Percentiles rank a stretch among this genome's conserved stretches.
phyloP scores from a whole-genome alignment of 2,888 invertebrate genomes.

The Sthenelais limicola region DNA sequence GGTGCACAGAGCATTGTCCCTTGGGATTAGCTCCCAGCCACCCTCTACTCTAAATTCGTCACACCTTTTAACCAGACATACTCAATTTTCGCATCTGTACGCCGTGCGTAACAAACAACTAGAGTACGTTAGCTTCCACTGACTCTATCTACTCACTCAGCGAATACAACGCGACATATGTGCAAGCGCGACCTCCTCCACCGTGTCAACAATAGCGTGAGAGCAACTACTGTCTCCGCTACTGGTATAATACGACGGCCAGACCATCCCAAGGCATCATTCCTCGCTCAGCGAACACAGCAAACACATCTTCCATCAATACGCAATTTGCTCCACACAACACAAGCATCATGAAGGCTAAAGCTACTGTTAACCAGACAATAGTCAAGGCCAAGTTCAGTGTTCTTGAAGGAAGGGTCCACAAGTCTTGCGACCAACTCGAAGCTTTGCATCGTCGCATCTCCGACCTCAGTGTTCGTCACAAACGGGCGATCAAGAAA shows the following conservation, averaged over 20 bases:
- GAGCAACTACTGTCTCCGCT: too few species aligned
- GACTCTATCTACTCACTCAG: too few species aligned
- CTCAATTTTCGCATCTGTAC: too few species aligned
- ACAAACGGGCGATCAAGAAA: not conserved
- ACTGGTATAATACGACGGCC: too few species aligned
- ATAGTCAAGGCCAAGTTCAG: constrained; percentile 6
- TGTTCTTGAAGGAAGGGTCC: constrained; percentile 18
- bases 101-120: too few species aligned
- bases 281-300: not conserved
- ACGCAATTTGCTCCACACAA: too few species aligned
- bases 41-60: too few species aligned
- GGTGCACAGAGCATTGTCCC: too few species aligned
- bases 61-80: too few species aligned
- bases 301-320: not conserved
- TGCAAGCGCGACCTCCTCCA: not conserved
- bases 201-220: too few species aligned
- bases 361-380: not conserved
- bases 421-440: constrained; percentile 35
- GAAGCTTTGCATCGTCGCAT: not conserved
- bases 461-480: constrained; percentile 2
- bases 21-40: too few species aligned
- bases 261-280: constrained; percentile 12
- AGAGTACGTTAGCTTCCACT: too few species aligned
- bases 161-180: not conserved
- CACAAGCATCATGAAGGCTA: constrained; percentile 1